Percentiles rank a stretch among this genome's conserved stretches.
Conservation (phyloP, 2,888 invertebrate species). For the Euzophera pinguis region DNA sequence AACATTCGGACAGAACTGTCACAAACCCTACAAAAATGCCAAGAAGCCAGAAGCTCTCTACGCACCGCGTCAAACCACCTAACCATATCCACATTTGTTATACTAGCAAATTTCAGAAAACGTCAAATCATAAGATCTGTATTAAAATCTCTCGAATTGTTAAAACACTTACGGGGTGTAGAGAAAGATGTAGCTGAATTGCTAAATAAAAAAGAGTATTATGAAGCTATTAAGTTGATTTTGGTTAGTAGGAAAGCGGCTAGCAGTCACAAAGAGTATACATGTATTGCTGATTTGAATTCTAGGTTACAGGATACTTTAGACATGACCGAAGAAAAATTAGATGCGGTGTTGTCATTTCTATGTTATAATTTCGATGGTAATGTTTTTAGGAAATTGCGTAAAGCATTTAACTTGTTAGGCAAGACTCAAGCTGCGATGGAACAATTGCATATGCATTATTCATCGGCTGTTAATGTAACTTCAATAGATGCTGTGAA, state of each 20-base stretch:
- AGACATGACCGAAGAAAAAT: constrained; percentile 93
- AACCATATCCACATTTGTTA: constrained; percentile 91
- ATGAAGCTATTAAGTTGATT: constrained; percentile 93
- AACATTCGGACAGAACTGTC: constrained; percentile 85
- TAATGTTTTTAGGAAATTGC: constrained; percentile 88
- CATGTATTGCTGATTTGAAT: constrained; percentile 93
- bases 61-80: constrained; percentile 89
- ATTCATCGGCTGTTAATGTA: constrained; percentile 94
- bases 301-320: constrained; percentile 94
- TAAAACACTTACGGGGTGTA: constrained; percentile 83
- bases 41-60: constrained; percentile 85
- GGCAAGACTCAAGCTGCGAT: constrained; percentile 96
- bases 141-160: constrained; percentile 83
- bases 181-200: constrained; percentile 91
- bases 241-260: constrained; percentile 93
- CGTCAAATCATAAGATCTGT: constrained; percentile 90
- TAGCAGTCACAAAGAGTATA: constrained; percentile 90
- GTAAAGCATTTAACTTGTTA: constrained; percentile 91
- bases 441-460: constrained; percentile 97
- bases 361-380: constrained; percentile 88
- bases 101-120: constrained; percentile 94
- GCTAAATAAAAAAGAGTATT: constrained; percentile 91
- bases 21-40: constrained; percentile 85
- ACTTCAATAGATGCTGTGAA: constrained; percentile 83
- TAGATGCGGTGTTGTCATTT: constrained; percentile 92